Percentiles rank a stretch among this genome's conserved stretches.
Conservation (phyloP, 37 sponge, comb jelly and placozoan species). For the Diacarnus erythraeanus region DNA sequence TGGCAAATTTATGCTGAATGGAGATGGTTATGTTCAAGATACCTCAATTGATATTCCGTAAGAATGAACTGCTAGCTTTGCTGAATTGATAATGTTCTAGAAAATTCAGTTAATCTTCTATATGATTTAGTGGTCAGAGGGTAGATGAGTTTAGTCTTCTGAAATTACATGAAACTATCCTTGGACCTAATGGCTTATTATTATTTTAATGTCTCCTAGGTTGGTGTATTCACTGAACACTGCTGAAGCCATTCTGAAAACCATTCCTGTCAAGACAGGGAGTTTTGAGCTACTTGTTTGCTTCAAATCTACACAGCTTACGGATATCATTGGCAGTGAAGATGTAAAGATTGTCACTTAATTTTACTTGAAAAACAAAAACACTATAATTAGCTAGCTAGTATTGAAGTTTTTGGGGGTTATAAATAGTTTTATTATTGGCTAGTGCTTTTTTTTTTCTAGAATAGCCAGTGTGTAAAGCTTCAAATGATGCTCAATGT, state of each 20-base stretch:
- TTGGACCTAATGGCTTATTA: background rate
- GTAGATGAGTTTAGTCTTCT: too few species aligned
- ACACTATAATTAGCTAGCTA: too few species aligned
- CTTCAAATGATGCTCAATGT: too few species aligned
- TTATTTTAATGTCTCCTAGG: background rate
- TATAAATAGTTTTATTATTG: too few species aligned
- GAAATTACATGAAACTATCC: too few species aligned
- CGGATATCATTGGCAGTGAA: conserved; percentile 27
- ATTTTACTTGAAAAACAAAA: too few species aligned
- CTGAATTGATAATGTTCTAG: background rate
- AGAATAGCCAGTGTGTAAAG: too few species aligned
- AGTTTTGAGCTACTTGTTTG: conserved; percentile 14
- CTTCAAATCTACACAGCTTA: conserved; percentile 38
- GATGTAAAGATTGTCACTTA: conserved; percentile 16
- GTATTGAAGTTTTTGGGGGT: too few species aligned
- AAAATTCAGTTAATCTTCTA: too few species aligned
- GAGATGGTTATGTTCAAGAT: conserved; percentile 15
- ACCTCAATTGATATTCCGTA: background rate
- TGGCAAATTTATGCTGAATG: conserved; percentile 21
- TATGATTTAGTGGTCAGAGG: too few species aligned
- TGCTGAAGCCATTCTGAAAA: conserved; percentile 21
- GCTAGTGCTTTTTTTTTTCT: too few species aligned
- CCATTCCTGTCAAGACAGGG: conserved; percentile 32
- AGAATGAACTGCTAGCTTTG: background rate
- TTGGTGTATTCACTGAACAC: conserved; percentile 17